Percentiles rank a stretch among this genome's conserved stretches.
These are phyloP conservation scores for Microplitis deprimator DNA, from an alignment of 2,888 invertebrate genomes.

Conservation along the genomic window DNA sequence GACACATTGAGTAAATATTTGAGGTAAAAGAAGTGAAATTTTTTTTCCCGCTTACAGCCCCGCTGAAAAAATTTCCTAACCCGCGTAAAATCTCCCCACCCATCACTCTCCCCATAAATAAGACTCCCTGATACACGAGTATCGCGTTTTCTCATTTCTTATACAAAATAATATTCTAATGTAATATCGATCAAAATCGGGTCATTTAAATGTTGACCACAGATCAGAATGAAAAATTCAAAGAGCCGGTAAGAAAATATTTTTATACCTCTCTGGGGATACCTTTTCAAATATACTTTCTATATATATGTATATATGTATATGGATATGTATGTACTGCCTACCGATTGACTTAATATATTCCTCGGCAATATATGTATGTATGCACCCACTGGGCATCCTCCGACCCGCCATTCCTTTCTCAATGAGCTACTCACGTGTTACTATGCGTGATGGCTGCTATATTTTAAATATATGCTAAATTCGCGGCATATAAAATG, in stretches of 20 bases:
- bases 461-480: slow-evolving; percentile 50
- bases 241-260: slow-evolving; percentile 66
- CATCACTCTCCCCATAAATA: no score
- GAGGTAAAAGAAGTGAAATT: no score
- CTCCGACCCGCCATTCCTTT: neutral
- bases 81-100: no score
- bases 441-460: slow-evolving; percentile 32
- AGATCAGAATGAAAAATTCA: slow-evolving; percentile 67
- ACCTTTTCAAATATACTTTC: slow-evolving; percentile 44
- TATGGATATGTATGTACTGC: slow-evolving; percentile 4
- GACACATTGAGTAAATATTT: no score
- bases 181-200: slow-evolving; percentile 61
- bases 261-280: slow-evolving; percentile 57
- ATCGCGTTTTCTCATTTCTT: no score
- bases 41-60: no score
- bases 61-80: no score
- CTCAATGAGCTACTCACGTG: slow-evolving; percentile 36
- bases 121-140: no score
- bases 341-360: slow-evolving; percentile 61
- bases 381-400: slow-evolving; percentile 50
- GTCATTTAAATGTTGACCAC: slow-evolving; percentile 69
- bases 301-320: slow-evolving; percentile 11
- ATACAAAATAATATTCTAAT: slow-evolving; percentile 49
- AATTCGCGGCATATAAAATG: slow-evolving; percentile 55
- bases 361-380: slow-evolving; percentile 68